Percentiles rank a stretch among this genome's conserved stretches.
These are phyloP conservation scores for Peromyscus attwateri DNA, from an alignment of 2,797 vertebrate genomes.

Conservation along the genomic window DNA sequence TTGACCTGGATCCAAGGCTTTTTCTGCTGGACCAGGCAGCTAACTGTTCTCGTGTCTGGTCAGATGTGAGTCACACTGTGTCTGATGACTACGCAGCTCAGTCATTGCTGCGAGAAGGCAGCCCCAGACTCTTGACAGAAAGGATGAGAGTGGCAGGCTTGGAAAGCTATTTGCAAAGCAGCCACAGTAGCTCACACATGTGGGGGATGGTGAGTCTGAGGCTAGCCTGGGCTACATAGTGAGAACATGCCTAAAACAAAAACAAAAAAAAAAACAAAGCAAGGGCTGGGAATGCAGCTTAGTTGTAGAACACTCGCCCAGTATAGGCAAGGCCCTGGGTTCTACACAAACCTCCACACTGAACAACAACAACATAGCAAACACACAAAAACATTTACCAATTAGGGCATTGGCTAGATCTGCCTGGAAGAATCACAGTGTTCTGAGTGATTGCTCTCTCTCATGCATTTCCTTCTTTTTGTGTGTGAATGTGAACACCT, in stretches of 20 bases:
- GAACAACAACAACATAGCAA: not conserved
- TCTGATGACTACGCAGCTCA: not conserved
- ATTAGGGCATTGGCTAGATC: not conserved
- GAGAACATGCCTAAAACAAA: not conserved
- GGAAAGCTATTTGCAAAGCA: not conserved
- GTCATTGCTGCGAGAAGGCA: not conserved
- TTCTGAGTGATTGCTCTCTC: not conserved
- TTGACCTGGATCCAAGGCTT: slow-evolving; percentile 13
- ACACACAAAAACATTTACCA: not conserved
- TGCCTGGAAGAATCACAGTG: not conserved
- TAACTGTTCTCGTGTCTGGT: not conserved
- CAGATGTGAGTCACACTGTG: not conserved
- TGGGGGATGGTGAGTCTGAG: not conserved
- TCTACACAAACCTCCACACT: not conserved
- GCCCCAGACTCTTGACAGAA: not conserved
- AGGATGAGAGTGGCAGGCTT: not conserved
- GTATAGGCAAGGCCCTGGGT: not conserved
- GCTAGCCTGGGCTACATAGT: not conserved
- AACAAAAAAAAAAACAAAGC: not conserved
- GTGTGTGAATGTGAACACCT: not conserved
- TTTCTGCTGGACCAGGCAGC: not conserved
- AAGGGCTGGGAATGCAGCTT: not conserved
- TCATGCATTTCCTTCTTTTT: not conserved
- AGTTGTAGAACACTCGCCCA: not conserved
- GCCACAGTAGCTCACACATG: too few relatives aligned